Conservation (phyloP, 2,797 vertebrate species). For the Pseudochromis fuscus region DNA sequence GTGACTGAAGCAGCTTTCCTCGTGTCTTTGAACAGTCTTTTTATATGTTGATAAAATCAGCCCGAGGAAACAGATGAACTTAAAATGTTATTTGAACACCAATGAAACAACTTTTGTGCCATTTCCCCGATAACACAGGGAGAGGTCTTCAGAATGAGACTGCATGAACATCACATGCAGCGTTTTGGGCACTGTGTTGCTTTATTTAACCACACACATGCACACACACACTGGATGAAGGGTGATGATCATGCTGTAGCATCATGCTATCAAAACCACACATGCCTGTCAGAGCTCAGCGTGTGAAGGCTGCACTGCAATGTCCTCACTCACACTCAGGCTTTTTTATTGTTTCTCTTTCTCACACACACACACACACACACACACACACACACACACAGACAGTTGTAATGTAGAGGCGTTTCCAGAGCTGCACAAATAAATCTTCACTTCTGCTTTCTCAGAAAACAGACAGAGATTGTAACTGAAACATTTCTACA, state of each 20-base stretch:
- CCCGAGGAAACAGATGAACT: slow-evolving; percentile 9
- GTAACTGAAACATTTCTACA: slow-evolving; percentile 11
- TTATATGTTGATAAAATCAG: slow-evolving; percentile 45
- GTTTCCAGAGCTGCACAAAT: slow-evolving; percentile 7
- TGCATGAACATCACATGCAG: slow-evolving; percentile 54
- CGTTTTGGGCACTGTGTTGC: neutral
- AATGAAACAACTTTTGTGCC: slow-evolving; percentile 42
- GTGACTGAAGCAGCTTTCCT: slow-evolving; percentile 19
- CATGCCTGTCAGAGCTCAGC: slow-evolving; percentile 2
- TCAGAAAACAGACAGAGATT: slow-evolving; percentile 32
- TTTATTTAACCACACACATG: slow-evolving; percentile 7
- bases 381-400: neutral
- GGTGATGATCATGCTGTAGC: slow-evolving; percentile 27
- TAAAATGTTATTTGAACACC: slow-evolving; percentile 8
- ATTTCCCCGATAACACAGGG: slow-evolving; percentile 5
- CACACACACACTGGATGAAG: neutral
- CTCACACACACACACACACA: neutral
- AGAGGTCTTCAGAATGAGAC: slow-evolving; percentile 20
- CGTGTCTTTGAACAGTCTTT: slow-evolving; percentile 29
- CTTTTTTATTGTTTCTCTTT: too few relatives aligned
- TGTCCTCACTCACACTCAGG: neutral
- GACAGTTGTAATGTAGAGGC: neutral
- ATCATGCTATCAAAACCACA: slow-evolving; percentile 40
- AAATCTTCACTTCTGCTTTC: slow-evolving; percentile 64
- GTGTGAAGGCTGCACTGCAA: slow-evolving; percentile 4